Evolutionary conservation across 2,113 vertebrate species (phyloP).

Genomic region (Puntigrus tetrazona): DNA sequence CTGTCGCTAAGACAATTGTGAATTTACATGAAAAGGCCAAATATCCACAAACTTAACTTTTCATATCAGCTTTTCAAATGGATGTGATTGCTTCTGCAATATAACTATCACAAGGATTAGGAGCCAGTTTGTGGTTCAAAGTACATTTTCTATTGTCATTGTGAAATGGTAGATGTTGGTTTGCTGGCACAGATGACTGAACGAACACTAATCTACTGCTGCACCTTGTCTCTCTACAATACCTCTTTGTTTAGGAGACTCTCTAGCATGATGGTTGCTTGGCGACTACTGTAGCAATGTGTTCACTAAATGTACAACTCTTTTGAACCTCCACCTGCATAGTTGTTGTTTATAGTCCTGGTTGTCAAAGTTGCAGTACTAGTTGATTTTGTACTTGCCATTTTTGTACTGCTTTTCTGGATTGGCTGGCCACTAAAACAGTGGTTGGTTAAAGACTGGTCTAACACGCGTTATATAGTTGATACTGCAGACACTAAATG

Average conservation of each 20-base stretch:
- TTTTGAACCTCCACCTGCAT: conserved; percentile 39
- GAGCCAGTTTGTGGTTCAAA: conserved; percentile 31
- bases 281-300: conserved; percentile 40
- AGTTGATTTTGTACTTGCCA: neutral
- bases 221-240: conserved; percentile 31
- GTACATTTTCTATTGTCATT: conserved; percentile 38
- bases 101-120: neutral
- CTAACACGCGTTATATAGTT: neutral
- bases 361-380: neutral
- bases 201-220: conserved; percentile 1
- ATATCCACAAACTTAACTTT: neutral
- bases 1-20: neutral
- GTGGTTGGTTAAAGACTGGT: neutral
- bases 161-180: conserved; percentile 11
- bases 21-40: neutral
- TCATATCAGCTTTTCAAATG: neutral
- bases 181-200: neutral
- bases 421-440: too few species aligned
- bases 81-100: neutral
- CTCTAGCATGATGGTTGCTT: conserved; percentile 42
- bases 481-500: neutral
- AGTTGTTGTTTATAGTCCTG: conserved; percentile 5
- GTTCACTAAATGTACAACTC: conserved; percentile 21
- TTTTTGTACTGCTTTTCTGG: neutral
- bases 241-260: conserved; percentile 47